Conservation (phyloP, 2,888 invertebrate species). For the Keiferia lycopersicella region DNA sequence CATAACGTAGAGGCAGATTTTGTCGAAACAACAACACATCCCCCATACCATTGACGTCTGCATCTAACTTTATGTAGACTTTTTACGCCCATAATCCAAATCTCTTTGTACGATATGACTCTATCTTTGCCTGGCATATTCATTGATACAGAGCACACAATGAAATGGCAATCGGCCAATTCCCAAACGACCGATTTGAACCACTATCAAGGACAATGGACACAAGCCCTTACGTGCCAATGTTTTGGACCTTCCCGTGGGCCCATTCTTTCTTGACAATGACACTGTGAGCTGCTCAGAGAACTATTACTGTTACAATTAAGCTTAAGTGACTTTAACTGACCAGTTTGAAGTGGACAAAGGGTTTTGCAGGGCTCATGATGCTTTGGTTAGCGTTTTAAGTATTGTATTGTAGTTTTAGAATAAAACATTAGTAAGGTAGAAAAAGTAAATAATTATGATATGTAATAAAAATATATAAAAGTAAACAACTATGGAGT, state of each 20-base stretch:
- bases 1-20: too few species aligned
- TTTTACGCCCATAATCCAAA: too few species aligned
- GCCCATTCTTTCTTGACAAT: conserved; percentile 23
- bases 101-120: too few species aligned
- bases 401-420: too few species aligned
- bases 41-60: too few species aligned
- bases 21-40: too few species aligned
- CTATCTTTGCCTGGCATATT: neutral
- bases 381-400: too few species aligned
- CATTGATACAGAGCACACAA: neutral
- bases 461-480: too few species aligned
- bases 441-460: too few species aligned
- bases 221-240: conserved; percentile 26
- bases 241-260: conserved; percentile 20
- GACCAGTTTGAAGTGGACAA: conserved; percentile 4
- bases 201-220: conserved; percentile 15
- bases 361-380: neutral
- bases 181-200: neutral
- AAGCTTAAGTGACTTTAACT: conserved; percentile 9
- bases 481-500: too few species aligned
- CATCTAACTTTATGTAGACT: too few species aligned
- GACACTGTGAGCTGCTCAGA: conserved; percentile 16
- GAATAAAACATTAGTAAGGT: too few species aligned
- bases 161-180: neutral
- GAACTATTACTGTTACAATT: conserved; percentile 22